Base-by-base conservation (phyloP, 2,888 invertebrate genomes). In the Prosopocoilus inquinatus region DNA sequence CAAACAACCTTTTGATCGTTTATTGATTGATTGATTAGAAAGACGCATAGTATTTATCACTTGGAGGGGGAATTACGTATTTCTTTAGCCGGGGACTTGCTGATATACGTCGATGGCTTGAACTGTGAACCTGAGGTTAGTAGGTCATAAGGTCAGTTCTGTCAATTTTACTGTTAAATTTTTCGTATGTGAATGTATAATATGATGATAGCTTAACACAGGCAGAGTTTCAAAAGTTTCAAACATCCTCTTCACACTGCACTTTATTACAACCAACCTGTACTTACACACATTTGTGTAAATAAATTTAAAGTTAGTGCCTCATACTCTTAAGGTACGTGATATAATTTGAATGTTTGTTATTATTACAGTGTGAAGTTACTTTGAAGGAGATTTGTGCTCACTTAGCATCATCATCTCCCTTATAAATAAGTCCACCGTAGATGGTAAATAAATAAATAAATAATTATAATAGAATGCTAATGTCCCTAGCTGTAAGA, bases 101-200 rank as follows among this genome's bases (percentile, higher is more conserved):
- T 28, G 20, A 28, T 28, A 28, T 28, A 38, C 9, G 38, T 41
- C 34, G 34, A 34, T 43, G 45, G 50, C 55, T 47, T 55, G 55
- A 50, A 55, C 55, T 50, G 38, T 55, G 55, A 55, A 47, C 50
- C 41, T 55, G 20, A 46, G 55, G 55, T 55, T 33, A 55, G 50
- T 55, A 47, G 55, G 55, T 55, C 55, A 50, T 32, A 51, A 55
- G 55, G 55, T 55, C 50, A 50, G 34, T 47, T 33, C 16, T 11
- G 34, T 3, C 13, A 41, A 13, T 13, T 13, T 3, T 16, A 15
- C 41, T 13, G 12, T 11, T 12, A 36, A 36, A 28, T 28, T 28
- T 28, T 28, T 28, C 20, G 5, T 28, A 28, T 28, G 3, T 28
- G 20, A 28, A 5, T 28, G 20, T 5, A 5, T 5, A 4, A 28